Conservation (phyloP, 2,113 vertebrate genomes). For the Lipotes vexillifer region DNA sequence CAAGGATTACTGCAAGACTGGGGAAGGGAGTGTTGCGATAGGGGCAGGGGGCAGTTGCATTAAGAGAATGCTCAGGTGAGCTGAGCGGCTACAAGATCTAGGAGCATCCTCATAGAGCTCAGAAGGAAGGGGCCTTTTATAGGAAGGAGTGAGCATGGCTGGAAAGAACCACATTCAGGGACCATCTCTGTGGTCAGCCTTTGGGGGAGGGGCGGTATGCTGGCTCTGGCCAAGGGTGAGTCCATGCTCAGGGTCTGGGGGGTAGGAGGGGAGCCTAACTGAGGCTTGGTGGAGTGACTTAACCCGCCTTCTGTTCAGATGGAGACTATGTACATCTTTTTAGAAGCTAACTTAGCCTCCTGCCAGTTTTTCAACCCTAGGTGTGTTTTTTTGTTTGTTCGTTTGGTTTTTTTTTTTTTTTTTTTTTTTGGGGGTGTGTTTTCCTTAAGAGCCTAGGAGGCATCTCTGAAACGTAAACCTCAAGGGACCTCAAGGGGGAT, state of each 20-base stretch:
- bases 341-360: not conserved
- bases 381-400: not conserved
- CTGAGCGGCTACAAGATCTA: not conserved
- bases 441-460: not conserved
- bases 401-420: too few species aligned
- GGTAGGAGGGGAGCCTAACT: not conserved
- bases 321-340: not conserved
- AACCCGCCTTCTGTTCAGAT: not conserved
- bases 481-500: not conserved
- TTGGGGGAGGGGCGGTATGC: not conserved
- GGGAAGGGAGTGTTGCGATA: not conserved
- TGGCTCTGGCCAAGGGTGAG: not conserved
- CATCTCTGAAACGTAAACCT: constrained; percentile 20
- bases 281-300: not conserved
- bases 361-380: not conserved
- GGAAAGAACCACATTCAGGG: not conserved
- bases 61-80: not conserved
- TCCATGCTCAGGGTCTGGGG: not conserved
- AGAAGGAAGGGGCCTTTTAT: not conserved
- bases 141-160: not conserved
- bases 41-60: not conserved
- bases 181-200: not conserved
- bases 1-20: not conserved
- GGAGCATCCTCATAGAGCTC: not conserved
- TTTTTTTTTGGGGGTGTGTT: not conserved